Evolutionary conservation across 2,113 vertebrate species (phyloP).

Genomic region (Notothenia coriiceps): DNA sequence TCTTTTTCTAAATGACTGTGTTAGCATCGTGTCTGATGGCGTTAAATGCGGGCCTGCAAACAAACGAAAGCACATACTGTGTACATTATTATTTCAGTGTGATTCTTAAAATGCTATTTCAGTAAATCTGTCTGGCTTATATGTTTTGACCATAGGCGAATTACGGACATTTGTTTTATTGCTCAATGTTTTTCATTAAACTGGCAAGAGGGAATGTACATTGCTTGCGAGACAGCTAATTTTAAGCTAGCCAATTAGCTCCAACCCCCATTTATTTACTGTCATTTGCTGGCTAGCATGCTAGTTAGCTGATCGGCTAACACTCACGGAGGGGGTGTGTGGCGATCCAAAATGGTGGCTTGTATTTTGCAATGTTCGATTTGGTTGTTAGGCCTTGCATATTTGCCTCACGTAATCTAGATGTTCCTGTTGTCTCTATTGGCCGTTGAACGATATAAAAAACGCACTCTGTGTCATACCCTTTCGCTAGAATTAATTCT

Average conservation of each 20-base stretch:
- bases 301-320: constrained; percentile 66
- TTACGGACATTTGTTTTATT: neutral
- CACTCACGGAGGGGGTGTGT: constrained; percentile 79
- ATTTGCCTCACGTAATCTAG: neutral
- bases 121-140: neutral
- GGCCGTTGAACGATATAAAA: neutral
- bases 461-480: fast-evolving
- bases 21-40: constrained; percentile 59
- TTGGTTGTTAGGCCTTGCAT: constrained; percentile 55
- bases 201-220: neutral
- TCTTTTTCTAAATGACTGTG: neutral
- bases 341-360: constrained; percentile 85
- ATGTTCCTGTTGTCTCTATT: neutral
- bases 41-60: constrained; percentile 42
- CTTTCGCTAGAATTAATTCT: neutral
- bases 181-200: neutral
- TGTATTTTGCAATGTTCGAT: constrained; percentile 77
- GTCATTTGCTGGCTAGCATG: constrained; percentile 62
- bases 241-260: constrained; percentile 46
- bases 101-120: fast-evolving
- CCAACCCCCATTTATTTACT: constrained; percentile 24
- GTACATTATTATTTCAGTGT: neutral
- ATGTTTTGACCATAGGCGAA: neutral
- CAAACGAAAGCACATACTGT: neutral
- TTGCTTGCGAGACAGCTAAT: constrained; percentile 30